These are phyloP conservation scores for Ophthalmolycus amberensis DNA, from an alignment of 2,113 vertebrate species.

Conservation along the genomic window DNA sequence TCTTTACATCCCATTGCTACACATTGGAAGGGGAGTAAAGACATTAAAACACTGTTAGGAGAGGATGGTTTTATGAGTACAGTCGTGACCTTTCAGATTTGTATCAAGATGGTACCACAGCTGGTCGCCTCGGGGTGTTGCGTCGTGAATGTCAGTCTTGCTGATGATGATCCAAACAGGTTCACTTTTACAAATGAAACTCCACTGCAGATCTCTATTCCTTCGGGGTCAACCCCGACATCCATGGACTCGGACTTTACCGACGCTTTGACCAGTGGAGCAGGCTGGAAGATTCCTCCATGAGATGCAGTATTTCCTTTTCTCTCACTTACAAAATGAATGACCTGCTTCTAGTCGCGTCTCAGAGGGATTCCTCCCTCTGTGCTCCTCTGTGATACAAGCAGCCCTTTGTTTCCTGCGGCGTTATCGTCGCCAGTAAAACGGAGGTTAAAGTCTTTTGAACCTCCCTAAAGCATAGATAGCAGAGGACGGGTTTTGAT, in stretches of 20 bases:
- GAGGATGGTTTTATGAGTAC: neutral
- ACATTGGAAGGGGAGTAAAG: neutral
- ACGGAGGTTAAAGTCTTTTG: neutral
- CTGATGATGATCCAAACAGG: neutral
- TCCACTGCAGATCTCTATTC: neutral
- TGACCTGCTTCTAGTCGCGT: neutral
- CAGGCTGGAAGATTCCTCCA: neutral
- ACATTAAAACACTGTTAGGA: neutral
- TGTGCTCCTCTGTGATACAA: neutral
- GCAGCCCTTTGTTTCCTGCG: neutral
- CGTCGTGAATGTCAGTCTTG: neutral
- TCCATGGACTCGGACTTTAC: neutral
- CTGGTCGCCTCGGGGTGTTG: neutral
- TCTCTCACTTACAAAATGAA: neutral
- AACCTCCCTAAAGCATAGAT: neutral
- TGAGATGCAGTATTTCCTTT: neutral
- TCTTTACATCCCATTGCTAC: neutral
- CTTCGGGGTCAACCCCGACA: neutral
- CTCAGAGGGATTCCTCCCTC: neutral
- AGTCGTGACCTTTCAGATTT: neutral
- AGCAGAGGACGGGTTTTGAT: conserved; percentile 85
- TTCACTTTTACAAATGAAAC: neutral
- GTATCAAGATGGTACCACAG: neutral
- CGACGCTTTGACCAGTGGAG: neutral
- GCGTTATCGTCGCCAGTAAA: neutral